Evolutionary conservation across 1,140 invertebrate species (phyloP), one percentile per base, ranked within the genome.

Genomic region (Monochamus saltuarius): DNA sequence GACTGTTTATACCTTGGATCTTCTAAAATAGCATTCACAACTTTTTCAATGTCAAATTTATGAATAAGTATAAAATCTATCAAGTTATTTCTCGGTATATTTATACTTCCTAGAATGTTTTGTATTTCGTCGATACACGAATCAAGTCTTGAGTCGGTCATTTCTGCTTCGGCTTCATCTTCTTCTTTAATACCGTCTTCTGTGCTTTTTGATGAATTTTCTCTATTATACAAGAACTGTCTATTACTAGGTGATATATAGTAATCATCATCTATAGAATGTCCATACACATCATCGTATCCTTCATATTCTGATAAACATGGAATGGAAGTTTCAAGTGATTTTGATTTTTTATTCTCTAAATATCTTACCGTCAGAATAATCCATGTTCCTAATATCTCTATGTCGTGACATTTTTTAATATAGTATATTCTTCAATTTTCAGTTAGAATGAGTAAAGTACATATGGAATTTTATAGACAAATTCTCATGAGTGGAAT

Each of bases 271-370:
- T 97, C 94, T 17, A 96, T 86, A 14, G 94, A 96, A 78, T 94
- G 90, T 2, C 93, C 93, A 76, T 95, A 96, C 58, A 93, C 85
- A 81, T 95, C 91, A 71, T 95, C 91, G 74, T 92, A 94, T 46
- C 86, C 88, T 71, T 95, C 92, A 76, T 92, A 95, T 73, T 95
- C 94, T 90, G 61, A 58, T 29, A 29, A 61, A 49, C 59, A 64
- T 59, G n/a, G 9, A 62, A 36, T 19, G 40, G 42, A 34, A 38
- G 53, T 34, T 29, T 37, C 43, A 7, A 57, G 52, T 36, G 37
- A 52, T 43, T 56, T n/a, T n/a, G n/a, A n/a, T n/a, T n/a, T n/a
- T 10, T 59, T 45, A 29, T 35, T 11, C n/a, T 47, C 56, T 14
- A 46, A 29, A 29, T 29, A 54, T 9, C 34, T 69, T 76, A 85